Conservation (phyloP, 2,888 invertebrate genomes). For the Oscheius onirici region DNA sequence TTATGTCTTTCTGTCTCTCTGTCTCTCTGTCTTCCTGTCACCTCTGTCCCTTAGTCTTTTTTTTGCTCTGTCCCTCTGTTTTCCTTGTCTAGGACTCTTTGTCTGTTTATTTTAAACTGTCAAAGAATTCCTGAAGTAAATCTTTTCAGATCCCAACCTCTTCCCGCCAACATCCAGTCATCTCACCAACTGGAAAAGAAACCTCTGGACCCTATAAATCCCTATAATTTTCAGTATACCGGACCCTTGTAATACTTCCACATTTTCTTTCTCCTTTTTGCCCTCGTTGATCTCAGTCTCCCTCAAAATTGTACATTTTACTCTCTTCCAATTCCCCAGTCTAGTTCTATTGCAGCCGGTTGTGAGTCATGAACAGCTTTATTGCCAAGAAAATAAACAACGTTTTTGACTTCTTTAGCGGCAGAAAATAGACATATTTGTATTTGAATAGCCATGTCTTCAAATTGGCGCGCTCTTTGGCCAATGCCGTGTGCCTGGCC, state of each 20-base stretch:
- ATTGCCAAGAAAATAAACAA: neutral
- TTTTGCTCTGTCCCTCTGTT: too few species aligned
- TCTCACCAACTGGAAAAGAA: constrained; percentile 12
- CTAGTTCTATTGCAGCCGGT: constrained; percentile 23
- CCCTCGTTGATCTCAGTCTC: neutral
- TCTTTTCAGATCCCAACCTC: constrained; percentile 10
- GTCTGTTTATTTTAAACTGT: neutral
- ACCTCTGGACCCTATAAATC: constrained; percentile 18
- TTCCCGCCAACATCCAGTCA: neutral
- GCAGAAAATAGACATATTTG: too few species aligned
- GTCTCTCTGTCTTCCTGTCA: too few species aligned
- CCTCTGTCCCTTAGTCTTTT: too few species aligned
- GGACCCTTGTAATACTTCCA: constrained; percentile 15
- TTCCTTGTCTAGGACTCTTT: neutral
- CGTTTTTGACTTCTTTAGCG: neutral
- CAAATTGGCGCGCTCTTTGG: too few species aligned
- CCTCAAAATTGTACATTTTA: neutral
- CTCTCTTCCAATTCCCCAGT: neutral
- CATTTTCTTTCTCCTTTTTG: neutral
- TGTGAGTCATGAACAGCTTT: constrained; percentile 8
- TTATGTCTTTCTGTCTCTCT: too few species aligned
- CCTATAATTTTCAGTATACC: constrained; percentile 29
- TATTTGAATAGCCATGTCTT: too few species aligned
- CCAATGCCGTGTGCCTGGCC: too few species aligned
- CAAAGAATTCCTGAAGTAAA: neutral